Conservation (phyloP, 2,797 vertebrate genomes). For the Mormyrus proboscirostris region DNA sequence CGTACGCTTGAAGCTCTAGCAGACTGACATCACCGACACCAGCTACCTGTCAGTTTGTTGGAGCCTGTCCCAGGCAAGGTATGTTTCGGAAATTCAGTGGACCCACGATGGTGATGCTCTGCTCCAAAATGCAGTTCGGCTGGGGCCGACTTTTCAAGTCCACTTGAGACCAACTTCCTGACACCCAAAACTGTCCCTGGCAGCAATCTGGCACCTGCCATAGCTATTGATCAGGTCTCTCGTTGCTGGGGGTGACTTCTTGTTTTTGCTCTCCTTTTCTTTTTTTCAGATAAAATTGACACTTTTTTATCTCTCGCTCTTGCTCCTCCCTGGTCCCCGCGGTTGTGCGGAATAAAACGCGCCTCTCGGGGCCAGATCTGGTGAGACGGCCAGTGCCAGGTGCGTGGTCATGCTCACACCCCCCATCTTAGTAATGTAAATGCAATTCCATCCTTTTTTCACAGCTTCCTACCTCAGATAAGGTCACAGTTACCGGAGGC, state of each 20-base stretch:
- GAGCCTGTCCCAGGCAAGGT: not conserved
- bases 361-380: not conserved
- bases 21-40: not conserved
- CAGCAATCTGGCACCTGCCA: not conserved
- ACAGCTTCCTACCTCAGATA: not conserved
- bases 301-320: not conserved
- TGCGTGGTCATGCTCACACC: not conserved
- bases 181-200: not conserved
- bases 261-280: not conserved
- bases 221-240: not conserved
- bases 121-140: not conserved
- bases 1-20: not conserved
- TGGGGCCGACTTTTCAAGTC: not conserved
- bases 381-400: not conserved
- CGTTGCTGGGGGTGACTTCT: not conserved
- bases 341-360: not conserved
- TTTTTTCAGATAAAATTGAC: not conserved
- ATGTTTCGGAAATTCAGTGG: not conserved
- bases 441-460: not conserved
- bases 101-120: not conserved
- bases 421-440: not conserved
- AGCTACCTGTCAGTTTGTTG: not conserved
- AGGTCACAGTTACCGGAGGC: not conserved
- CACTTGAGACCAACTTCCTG: not conserved
- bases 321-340: not conserved